Base-by-base conservation (phyloP, 2,888 invertebrate genomes). In the Pseudanteris insignis region DNA sequence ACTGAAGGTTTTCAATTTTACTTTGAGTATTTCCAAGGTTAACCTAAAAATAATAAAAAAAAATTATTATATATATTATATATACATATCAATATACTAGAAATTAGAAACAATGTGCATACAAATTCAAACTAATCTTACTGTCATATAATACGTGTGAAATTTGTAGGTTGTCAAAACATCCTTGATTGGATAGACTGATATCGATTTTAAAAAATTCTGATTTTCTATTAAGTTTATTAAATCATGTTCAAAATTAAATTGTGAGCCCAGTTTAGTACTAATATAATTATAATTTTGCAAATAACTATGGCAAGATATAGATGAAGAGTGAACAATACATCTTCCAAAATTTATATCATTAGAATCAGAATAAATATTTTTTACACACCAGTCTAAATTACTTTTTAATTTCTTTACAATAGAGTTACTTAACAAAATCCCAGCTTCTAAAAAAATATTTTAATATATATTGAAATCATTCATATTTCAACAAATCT, bases 341-440 rank as follows among this genome's bases (percentile, higher is more conserved):
- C 96, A 95, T 64, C 91, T 85, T n/a, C 94, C 95, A 62, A 96
- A 84, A 82, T 94, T 94, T 75, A 92, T 88, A 77, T 91, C 91
- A 74, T 91, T 89, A 69, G 88, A 89, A 63, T 89, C 87, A 1
- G 92, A 91, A 74, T 89, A 89, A 1, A 91, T 89, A 81, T 92
- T 93, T 66, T 89, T 88, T 11, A 92, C 90, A 79, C 95, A 95
- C 91, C 94, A 94, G 76, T 94, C 93, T 70, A 95, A 82, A 77
- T 90, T 88, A 30, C 83, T 83, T 70, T 89, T 88, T 69, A 96
- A 86, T 63, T 89, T 87, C 58, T 87, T 86, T 70, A 96, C 83
- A 26, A 96, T 88, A 0, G 91, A 91, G 81, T 93, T 92, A 55
- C 96, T 96, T 47, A 97, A 77, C 32, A 97, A 80, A 69, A 96